These are phyloP conservation scores for Pseudoatta argentina DNA, from an alignment of 1,140 invertebrate species.

Conservation along the genomic window DNA sequence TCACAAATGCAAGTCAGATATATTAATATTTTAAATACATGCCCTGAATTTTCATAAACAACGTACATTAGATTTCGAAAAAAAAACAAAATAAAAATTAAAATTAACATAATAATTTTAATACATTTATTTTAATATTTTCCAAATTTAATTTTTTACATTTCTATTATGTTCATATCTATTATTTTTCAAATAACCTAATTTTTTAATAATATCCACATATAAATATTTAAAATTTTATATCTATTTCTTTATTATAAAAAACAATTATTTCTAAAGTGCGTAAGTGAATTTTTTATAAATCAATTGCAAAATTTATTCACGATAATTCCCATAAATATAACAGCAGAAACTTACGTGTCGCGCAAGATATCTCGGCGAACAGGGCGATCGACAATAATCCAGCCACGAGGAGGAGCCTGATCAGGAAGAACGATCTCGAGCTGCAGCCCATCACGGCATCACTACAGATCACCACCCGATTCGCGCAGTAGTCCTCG, in stretches of 20 bases:
- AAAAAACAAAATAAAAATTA: background rate
- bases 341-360: conserved; percentile 77
- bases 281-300: background rate
- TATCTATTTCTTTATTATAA: background rate
- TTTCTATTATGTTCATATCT: background rate
- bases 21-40: background rate
- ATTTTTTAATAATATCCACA: background rate
- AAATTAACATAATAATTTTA: background rate
- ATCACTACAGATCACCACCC: conserved; percentile 82
- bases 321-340: background rate
- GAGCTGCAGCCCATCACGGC: conserved; percentile 85
- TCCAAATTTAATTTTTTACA: background rate
- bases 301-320: background rate
- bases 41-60: background rate
- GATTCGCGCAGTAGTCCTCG: conserved; percentile 66
- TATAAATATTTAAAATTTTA: background rate
- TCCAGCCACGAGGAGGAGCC: conserved; percentile 82
- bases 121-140: background rate
- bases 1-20: background rate
- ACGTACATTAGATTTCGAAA: background rate
- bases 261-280: background rate
- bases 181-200: background rate
- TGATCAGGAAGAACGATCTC: conserved; percentile 82
- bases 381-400: conserved; percentile 79
- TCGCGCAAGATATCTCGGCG: conserved; percentile 78